Conservation (phyloP, 2,888 invertebrate genomes). For the Ametastegia equiseti region DNA sequence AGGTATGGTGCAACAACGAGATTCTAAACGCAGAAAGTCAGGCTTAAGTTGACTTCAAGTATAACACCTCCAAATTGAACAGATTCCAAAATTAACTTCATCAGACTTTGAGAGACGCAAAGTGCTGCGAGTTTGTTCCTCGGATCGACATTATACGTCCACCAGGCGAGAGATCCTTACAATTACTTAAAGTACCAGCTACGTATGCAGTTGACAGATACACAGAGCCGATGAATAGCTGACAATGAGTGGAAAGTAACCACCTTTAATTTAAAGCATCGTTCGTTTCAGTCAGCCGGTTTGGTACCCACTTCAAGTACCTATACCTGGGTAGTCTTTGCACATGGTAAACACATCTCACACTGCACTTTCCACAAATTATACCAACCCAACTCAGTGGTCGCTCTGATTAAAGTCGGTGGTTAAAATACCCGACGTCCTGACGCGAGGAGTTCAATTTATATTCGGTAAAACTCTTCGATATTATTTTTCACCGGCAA, state of each 20-base stretch:
- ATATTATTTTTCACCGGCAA: background rate
- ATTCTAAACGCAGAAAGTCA: too few species aligned
- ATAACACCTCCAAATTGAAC: too few species aligned
- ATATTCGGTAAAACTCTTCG: too few species aligned
- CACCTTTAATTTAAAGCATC: background rate
- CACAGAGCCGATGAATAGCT: background rate
- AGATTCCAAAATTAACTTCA: too few species aligned
- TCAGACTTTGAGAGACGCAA: too few species aligned
- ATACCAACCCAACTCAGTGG: background rate
- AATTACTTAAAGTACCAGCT: background rate
- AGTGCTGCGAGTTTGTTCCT: background rate
- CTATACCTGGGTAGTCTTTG: background rate
- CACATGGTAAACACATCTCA: constrained; percentile 12
- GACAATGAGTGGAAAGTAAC: background rate
- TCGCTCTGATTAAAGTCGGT: background rate
- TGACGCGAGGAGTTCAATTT: background rate
- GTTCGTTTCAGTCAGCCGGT: background rate
- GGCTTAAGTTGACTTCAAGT: too few species aligned
- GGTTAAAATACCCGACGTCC: background rate
- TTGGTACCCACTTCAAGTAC: constrained; percentile 1
- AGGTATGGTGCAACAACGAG: too few species aligned
- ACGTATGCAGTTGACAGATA: background rate
- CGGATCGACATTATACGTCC: background rate
- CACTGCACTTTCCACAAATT: constrained; percentile 4
- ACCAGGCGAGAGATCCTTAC: background rate